phyloP scores from a whole-genome alignment of 2,113 vertebrate genomes.

The Chamaea fasciata region DNA sequence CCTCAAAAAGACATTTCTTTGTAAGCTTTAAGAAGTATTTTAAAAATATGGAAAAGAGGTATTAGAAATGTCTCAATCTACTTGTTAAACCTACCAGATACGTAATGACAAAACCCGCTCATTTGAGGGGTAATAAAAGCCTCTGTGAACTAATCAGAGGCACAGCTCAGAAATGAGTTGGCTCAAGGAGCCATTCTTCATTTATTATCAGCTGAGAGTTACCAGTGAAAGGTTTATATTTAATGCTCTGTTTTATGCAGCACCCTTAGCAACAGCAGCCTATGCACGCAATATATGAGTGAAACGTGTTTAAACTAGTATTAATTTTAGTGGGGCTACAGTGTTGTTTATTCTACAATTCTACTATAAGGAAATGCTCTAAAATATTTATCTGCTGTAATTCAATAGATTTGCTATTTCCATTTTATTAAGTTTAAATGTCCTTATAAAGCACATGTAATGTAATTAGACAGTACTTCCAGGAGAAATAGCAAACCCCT shows the following conservation, averaged over 20 bases:
- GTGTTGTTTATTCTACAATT: not conserved
- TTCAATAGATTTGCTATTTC: not conserved
- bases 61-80: not conserved
- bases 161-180: not conserved
- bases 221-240: not conserved
- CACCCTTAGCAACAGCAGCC: not conserved
- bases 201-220: not conserved
- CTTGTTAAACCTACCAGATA: not conserved
- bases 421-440: not conserved
- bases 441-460: not conserved
- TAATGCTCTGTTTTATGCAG: not conserved
- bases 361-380: not conserved
- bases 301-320: not conserved
- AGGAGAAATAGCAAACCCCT: not conserved
- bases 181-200: not conserved
- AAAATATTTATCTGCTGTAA: not conserved
- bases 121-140: not conserved
- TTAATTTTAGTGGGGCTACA: not conserved
- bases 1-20: not conserved
- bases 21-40: not conserved
- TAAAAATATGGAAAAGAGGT: not conserved
- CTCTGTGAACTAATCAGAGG: not conserved
- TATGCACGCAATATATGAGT: accelerated
- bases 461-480: not conserved
- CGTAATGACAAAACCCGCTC: not conserved